Evolutionary conservation across 53 echinoderm and acorn worm genomes (phyloP), one percentile per base, ranked within the genome.

Genomic region (Astropecten irregularis): DNA sequence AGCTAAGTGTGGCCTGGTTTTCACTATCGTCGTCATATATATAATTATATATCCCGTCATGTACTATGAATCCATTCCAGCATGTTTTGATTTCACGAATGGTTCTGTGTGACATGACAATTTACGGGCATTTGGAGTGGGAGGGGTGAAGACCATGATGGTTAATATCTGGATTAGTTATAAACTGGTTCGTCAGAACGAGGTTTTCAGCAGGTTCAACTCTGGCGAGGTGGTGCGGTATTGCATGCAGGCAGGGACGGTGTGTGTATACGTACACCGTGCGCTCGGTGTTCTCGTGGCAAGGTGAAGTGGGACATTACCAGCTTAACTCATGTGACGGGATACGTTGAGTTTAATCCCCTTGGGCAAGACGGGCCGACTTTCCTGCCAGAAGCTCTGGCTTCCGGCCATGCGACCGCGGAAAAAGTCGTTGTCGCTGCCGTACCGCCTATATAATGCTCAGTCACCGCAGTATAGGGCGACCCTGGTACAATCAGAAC

Each of bases 371-470:
- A 79, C 47, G 44, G 79, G 39, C 62, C 59, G 79, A 60, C 79
- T 79, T 79, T 79, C 61, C 79, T 48, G 79, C 79, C 79, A 48
- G 47, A 47, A 79, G 79, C 79, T 27, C 7, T 30, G 34, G 61
- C 79, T 79, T 79, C 79, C 79, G 79, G 79, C 79, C 61, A 79
- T 44, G 9, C 26, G 68, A 27, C 16, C 71, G 22, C 69, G 69
- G 25, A 27, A 44, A 48, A 51, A 50, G 71, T 71, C 38, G 58
- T 58, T 57, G 58, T 37, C 56, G 36, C 16, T 29, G 25, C 56
- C 36, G 35, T n/a, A n/a, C n/a, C n/a, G n/a, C n/a, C n/a, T n/a
- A n/a, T n/a, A 39, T 39, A 76, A 55, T 53, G 49, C 22, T 51
- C 38, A 19, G 76, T 58, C 76, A 57, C 76, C 27, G 36, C 69